Percentiles rank a stretch among this genome's conserved stretches.
phyloP scores from a whole-genome alignment of 2,113 vertebrate species.

The Chloropsis cyanopogon region DNA sequence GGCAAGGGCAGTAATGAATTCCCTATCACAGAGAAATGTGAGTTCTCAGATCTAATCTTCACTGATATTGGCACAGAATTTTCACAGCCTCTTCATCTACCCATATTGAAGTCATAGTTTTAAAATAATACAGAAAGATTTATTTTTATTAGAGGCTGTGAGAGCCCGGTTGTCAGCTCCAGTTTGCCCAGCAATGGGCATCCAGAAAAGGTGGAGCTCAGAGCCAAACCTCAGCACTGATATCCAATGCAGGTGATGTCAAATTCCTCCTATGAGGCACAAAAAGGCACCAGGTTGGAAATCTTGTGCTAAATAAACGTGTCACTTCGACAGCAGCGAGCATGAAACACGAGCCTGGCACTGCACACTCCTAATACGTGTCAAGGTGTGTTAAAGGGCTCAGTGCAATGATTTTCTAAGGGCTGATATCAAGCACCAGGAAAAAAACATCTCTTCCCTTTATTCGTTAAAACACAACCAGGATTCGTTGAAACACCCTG shows the following conservation, averaged over 20 bases:
- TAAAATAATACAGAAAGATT: conserved; percentile 4
- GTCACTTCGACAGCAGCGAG: neutral
- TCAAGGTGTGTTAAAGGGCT: neutral
- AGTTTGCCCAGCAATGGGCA: neutral
- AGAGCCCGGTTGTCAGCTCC: neutral
- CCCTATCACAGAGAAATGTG: neutral
- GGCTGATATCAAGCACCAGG: neutral
- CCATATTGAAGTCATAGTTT: neutral
- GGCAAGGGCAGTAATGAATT: conserved; percentile 33
- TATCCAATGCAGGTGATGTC: neutral
- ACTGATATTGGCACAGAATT: neutral
- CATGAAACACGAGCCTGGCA: neutral
- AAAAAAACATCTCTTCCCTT: neutral
- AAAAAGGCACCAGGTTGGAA: neutral
- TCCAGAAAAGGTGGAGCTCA: neutral
- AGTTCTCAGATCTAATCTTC: conserved; percentile 8
- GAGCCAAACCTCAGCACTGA: neutral
- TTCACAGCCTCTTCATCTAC: conserved; percentile 10
- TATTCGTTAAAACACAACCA: neutral
- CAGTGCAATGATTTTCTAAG: neutral
- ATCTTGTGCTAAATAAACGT: neutral
- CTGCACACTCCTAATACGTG: neutral
- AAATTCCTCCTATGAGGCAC: neutral
- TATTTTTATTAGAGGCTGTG: neutral
- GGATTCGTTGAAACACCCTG: neutral